Evolutionary conservation across 2,888 invertebrate genomes (phyloP), one percentile per base, ranked within the genome.

Genomic region (Neria commutata): DNA sequence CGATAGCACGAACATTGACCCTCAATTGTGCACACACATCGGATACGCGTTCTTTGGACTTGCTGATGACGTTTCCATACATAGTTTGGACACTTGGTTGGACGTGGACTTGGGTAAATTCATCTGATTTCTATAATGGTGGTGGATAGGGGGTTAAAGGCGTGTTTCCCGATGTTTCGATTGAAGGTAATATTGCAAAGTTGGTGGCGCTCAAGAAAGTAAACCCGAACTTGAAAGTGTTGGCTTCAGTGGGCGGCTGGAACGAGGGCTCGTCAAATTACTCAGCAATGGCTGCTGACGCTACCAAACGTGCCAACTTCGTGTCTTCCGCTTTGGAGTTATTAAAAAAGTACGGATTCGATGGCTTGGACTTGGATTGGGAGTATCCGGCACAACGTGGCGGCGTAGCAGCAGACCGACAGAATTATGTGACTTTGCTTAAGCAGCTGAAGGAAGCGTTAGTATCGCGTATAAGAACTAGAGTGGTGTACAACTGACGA

Each of bases 341-440:
- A 74, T 85, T 94, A 56, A 86, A 88, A 59, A 85, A 88, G 63
- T 86, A 91, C 69, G 87, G 87, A 59, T 95, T 95, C 71, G 93
- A 95, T 74, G 95, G 95, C 10, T 82, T 95, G 40, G 94, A 95
- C 79, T 84, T 95, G 19, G 94, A 95, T 77, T 95, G 94, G 94
- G 94, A 95, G 75, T 95, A 93, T 78, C 94, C 94, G 0, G 90
- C 88, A 1, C 55, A 54, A n/a, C 58, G 62, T 47, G 62, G 54
- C 10, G 60, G 62, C 8, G 17, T 5, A 10, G 3, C 49, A 33
- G 49, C 29, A 3, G 49, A 49, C 19, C 3, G 14, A 3, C 33
- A 10, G 14, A 49, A 49, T 26, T 49, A 17, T 17, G 49, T 49
- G 3, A 49, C 49, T 16, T 19, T 49, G 33, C 17, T 49, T 17